These are phyloP conservation scores for Phymanthus crucifer DNA, from an alignment of 92 coral and sea anemone species.

Conservation along the genomic window DNA sequence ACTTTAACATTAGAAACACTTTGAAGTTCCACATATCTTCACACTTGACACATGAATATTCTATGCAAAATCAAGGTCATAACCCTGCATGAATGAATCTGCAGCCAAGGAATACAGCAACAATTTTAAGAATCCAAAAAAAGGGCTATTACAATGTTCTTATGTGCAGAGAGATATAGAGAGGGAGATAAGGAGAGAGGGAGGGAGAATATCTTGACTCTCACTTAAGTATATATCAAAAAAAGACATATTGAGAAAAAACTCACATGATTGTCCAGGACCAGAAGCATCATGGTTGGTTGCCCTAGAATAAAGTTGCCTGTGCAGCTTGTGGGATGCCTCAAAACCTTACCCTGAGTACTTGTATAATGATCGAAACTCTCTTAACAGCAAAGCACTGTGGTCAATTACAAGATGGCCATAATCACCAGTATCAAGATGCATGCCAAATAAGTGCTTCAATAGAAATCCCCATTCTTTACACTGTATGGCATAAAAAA, in stretches of 20 bases:
- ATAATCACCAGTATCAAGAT: slow-evolving; percentile 20
- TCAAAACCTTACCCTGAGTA: slow-evolving; percentile 13
- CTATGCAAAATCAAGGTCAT: too few species aligned
- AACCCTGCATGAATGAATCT: too few species aligned
- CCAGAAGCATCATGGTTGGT: slow-evolving; percentile 30
- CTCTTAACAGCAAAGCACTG: slow-evolving; percentile 8
- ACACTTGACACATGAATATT: too few species aligned
- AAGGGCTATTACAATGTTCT: too few species aligned
- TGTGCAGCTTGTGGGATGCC: neutral
- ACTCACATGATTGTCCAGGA: neutral
- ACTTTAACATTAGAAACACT: neutral
- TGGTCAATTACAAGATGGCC: slow-evolving; percentile 16
- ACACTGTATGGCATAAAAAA: slow-evolving; percentile 11
- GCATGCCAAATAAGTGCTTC: slow-evolving; percentile 6
- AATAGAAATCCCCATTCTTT: slow-evolving; percentile 16
- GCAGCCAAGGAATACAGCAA: too few species aligned
- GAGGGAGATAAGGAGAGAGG: too few species aligned
- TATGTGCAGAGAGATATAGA: too few species aligned
- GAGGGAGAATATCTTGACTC: too few species aligned
- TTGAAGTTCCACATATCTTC: too few species aligned
- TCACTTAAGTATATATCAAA: too few species aligned
- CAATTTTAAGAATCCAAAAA: too few species aligned
- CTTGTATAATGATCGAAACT: neutral
- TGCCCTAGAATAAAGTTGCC: slow-evolving; percentile 21
- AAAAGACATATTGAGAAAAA: too few species aligned